phyloP scores from a whole-genome alignment of 2,113 vertebrate genomes.

The Ciconia maguari region DNA sequence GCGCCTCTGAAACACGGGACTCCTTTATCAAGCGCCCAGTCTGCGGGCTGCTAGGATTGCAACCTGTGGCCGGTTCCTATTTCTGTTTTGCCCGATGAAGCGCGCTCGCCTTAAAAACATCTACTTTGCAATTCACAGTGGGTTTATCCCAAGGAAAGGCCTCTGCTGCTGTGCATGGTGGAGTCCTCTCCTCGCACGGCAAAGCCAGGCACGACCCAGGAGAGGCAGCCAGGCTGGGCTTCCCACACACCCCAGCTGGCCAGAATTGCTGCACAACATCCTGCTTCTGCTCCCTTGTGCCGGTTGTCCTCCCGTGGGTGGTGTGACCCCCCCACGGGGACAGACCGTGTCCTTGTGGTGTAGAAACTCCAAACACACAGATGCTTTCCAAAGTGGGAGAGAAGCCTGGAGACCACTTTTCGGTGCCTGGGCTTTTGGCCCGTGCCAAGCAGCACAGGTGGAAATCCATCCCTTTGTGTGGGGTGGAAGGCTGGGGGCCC shows the following conservation, averaged over 20 bases:
- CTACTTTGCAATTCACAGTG: neutral
- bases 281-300: fast-evolving
- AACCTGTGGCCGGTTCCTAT: neutral
- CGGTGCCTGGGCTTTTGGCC: neutral
- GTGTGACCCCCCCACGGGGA: neutral
- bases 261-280: neutral
- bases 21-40: neutral
- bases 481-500: neutral
- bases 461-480: neutral
- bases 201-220: neutral
- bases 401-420: neutral
- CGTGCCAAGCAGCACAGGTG: neutral
- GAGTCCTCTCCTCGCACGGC: neutral
- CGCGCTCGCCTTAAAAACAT: neutral
- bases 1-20: neutral
- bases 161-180: neutral
- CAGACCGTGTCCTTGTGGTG: neutral
- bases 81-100: neutral
- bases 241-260: neutral
- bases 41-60: neutral
- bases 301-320: fast-evolving
- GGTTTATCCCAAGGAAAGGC: neutral
- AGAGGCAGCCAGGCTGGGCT: neutral
- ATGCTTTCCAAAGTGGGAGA: neutral
- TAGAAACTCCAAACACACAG: neutral